Conservation (phyloP, 2,888 invertebrate species). For the Gari tellinella region DNA sequence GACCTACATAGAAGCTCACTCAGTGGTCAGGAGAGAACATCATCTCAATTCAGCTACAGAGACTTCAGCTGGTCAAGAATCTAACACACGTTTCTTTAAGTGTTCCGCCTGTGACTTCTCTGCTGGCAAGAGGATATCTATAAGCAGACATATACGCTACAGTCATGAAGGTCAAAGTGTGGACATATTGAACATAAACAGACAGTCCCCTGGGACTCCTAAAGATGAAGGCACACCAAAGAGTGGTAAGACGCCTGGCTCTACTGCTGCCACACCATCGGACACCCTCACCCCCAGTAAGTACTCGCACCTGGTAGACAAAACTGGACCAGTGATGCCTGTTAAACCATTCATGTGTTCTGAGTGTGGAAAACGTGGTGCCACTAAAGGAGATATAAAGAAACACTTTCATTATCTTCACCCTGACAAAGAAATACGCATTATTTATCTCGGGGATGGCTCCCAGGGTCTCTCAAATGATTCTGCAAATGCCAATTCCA, state of each 20-base stretch:
- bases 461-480: conserved; percentile 57
- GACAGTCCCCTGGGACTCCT: neutral
- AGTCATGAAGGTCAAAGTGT: conserved; percentile 70
- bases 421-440: conserved; percentile 73
- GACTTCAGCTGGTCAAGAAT: conserved; percentile 2
- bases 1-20: conserved; percentile 74
- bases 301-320: conserved; percentile 23
- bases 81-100: conserved; percentile 87
- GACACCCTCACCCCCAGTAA: conserved; percentile 5
- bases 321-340: conserved; percentile 14
- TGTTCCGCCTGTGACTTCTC: conserved; percentile 97
- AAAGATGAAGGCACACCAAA: neutral
- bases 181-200: conserved; percentile 54
- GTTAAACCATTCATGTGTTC: conserved; percentile 76
- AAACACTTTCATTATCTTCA: conserved; percentile 80
- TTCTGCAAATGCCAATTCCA: too few species aligned
- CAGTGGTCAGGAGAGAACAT: conserved; percentile 72
- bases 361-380: conserved; percentile 75
- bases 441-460: conserved; percentile 72
- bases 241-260: neutral
- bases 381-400: conserved; percentile 75
- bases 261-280: neutral
- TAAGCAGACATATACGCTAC: conserved; percentile 95
- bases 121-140: conserved; percentile 98
- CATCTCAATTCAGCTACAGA: conserved; percentile 65